phyloP scores from a whole-genome alignment of 1,140 invertebrate genomes.

The Trachymyrmex septentrionalis region DNA sequence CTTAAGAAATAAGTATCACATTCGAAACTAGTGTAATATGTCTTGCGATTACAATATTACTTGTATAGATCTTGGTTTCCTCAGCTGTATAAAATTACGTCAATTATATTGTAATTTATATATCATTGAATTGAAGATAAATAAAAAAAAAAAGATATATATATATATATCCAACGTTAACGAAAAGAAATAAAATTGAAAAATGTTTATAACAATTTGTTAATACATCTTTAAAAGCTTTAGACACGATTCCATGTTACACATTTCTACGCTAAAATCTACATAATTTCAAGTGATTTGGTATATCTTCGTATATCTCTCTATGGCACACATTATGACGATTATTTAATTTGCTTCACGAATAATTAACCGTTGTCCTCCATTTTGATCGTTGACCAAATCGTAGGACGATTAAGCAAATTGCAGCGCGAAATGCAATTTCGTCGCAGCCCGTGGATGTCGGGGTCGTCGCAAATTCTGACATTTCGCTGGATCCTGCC shows the following conservation, averaged over 20 bases:
- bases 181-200: not conserved
- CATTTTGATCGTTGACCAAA: conserved; percentile 24
- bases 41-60: not conserved
- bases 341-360: conserved; percentile 7
- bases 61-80: not conserved
- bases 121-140: no score
- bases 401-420: conserved; percentile 17
- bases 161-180: not conserved
- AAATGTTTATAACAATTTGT: conserved; percentile 4
- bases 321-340: not conserved
- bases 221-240: not conserved
- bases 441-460: conserved; percentile 11
- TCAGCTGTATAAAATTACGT: not conserved
- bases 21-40: not conserved
- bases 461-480: conserved; percentile 43
- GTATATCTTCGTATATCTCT: conserved; percentile 2
- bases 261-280: conserved; percentile 3
- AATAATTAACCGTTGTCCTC: conserved; percentile 20
- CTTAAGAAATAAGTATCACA: not conserved
- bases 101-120: not conserved
- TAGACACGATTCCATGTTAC: not conserved
- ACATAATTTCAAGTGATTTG: conserved; percentile 7
- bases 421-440: conserved; percentile 38
- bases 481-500: conserved; percentile 22
- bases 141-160: not conserved